These are phyloP conservation scores for Delichon dasypus DNA, from an alignment of 2,797 vertebrate genomes.

Conservation along the genomic window DNA sequence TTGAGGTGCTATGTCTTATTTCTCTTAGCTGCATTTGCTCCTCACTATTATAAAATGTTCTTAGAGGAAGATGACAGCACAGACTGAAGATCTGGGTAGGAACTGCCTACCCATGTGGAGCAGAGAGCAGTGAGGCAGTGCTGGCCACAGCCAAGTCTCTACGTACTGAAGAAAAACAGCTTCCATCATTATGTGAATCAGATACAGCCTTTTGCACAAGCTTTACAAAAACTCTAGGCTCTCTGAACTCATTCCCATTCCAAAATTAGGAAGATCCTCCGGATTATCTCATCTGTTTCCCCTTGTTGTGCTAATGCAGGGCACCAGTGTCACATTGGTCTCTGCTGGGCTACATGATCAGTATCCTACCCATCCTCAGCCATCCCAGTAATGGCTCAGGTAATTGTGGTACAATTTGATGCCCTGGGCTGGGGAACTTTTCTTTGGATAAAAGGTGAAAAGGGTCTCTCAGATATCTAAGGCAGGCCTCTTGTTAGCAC, in stretches of 20 bases:
- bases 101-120: background rate
- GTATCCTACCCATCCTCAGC: background rate
- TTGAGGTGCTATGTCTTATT: background rate
- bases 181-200: background rate
- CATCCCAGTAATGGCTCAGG: background rate
- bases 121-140: background rate
- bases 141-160: background rate
- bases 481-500: background rate
- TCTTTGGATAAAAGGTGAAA: background rate
- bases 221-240: background rate
- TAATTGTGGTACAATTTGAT: background rate
- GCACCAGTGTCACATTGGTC: background rate
- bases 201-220: background rate
- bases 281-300: background rate
- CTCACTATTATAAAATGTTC: background rate
- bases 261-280: background rate
- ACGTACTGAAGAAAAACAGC: background rate
- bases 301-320: background rate
- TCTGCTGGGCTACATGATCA: rapidly evolving
- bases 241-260: background rate
- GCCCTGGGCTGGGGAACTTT: background rate
- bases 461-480: background rate
- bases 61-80: background rate
- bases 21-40: background rate
- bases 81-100: background rate